Percentiles rank a stretch among this genome's conserved stretches.
Evolutionary conservation across 2,797 vertebrate genomes (phyloP).

Genomic region (Melanotaenia maccullochi): DNA sequence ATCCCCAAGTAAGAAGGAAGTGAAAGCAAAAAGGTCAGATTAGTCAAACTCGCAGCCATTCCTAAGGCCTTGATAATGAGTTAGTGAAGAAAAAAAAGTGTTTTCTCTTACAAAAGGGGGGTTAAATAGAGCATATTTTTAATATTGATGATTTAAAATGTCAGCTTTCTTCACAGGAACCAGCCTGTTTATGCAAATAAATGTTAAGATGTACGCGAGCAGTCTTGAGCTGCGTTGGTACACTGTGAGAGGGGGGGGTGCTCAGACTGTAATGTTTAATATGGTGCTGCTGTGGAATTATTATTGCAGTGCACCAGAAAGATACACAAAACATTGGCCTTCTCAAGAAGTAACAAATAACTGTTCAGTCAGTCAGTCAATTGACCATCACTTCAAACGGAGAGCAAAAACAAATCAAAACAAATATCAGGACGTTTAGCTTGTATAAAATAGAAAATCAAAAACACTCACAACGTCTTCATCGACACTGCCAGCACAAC

Average conservation of each 20-base stretch:
- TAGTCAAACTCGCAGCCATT: slow-evolving; percentile 79
- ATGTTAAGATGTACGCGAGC: slow-evolving; percentile 57
- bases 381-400: slow-evolving; percentile 68
- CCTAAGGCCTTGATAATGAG: slow-evolving; percentile 83
- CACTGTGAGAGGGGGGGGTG: not conserved
- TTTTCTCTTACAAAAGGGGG: slow-evolving; percentile 73
- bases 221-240: slow-evolving; percentile 39
- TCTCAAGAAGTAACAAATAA: slow-evolving; percentile 70
- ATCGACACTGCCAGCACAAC: slow-evolving; percentile 81
- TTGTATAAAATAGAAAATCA: slow-evolving; percentile 75
- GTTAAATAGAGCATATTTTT: slow-evolving; percentile 46
- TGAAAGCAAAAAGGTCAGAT: slow-evolving; percentile 75
- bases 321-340: slow-evolving; percentile 65
- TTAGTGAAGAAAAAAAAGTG: slow-evolving; percentile 73
- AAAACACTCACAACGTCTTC: slow-evolving; percentile 80
- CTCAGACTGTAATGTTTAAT: slow-evolving; percentile 40
- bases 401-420: slow-evolving; percentile 70
- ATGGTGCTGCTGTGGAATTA: slow-evolving; percentile 40
- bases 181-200: slow-evolving; percentile 84
- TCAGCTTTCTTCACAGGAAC: slow-evolving; percentile 85
- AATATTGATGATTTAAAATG: slow-evolving; percentile 77
- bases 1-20: slow-evolving; percentile 78
- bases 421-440: slow-evolving; percentile 74
- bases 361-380: slow-evolving; percentile 67
- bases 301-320: slow-evolving; percentile 75